These are phyloP conservation scores for Phacellophora camtschatica DNA, from an alignment of 30 jellyfish, hydroid and myxozoan species.

Conservation along the genomic window DNA sequence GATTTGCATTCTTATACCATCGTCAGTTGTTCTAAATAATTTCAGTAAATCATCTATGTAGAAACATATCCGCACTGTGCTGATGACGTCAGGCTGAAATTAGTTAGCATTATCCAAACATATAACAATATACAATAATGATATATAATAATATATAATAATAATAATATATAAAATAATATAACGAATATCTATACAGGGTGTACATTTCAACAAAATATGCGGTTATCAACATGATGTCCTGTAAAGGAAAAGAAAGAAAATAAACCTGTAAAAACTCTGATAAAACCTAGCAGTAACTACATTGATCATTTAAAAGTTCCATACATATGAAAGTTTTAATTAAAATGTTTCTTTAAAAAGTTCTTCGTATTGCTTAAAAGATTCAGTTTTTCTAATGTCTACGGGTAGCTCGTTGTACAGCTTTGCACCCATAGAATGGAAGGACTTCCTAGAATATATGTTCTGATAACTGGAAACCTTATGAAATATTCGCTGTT, in stretches of 20 bases:
- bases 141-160: no score
- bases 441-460: constrained; percentile 35
- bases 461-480: constrained; percentile 29
- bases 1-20: constrained; percentile 7
- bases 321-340: not conserved
- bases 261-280: not conserved
- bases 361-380: constrained; percentile 18
- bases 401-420: constrained; percentile 41
- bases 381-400: constrained; percentile 18
- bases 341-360: not conserved
- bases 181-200: no score
- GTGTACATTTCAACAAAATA: not conserved
- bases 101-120: not conserved
- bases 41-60: constrained; percentile 46
- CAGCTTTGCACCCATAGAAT: constrained; percentile 35
- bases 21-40: not conserved
- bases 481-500: constrained; percentile 3
- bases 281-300: not conserved
- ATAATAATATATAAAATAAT: not conserved
- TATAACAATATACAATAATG: no score
- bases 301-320: not conserved
- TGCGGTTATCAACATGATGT: not conserved
- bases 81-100: not conserved
- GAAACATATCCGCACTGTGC: constrained; percentile 18
- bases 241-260: not conserved